Conservation (phyloP, 2,113 vertebrate genomes). For the Fulmarus glacialis region DNA sequence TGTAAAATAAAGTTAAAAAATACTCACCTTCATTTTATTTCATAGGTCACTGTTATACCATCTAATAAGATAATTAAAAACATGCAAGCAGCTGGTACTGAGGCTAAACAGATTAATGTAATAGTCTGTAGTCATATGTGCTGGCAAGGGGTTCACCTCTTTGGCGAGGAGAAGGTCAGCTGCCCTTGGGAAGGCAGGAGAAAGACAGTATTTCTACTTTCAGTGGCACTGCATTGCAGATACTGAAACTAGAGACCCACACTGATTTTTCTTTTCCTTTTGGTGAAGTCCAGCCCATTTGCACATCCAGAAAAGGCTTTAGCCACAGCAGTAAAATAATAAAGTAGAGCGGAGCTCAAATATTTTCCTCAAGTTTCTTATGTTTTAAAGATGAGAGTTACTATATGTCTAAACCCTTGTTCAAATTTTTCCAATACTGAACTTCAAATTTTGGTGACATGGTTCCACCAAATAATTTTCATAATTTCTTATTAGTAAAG, state of each 20-base stretch:
- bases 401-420: not conserved
- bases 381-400: not conserved
- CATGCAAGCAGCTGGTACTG: slow-evolving; percentile 85
- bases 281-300: not conserved
- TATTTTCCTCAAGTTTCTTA: not conserved
- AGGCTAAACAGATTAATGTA: slow-evolving; percentile 86
- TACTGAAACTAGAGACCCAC: not conserved
- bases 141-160: slow-evolving; percentile 83
- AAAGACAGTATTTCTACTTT: slow-evolving; percentile 48
- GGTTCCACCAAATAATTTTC: not conserved
- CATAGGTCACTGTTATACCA: slow-evolving; percentile 83
- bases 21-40: slow-evolving; percentile 87
- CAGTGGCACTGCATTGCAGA: slow-evolving; percentile 31
- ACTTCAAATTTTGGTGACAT: not conserved
- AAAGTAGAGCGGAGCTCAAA: not conserved
- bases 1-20: slow-evolving; percentile 78
- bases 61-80: slow-evolving; percentile 88
- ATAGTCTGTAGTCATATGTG: slow-evolving; percentile 85
- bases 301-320: not conserved
- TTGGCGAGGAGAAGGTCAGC: slow-evolving; percentile 82
- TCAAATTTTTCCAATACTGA: not conserved
- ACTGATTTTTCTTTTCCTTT: not conserved
- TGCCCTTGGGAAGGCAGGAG: slow-evolving; percentile 79
- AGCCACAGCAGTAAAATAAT: not conserved
- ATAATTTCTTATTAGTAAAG: not conserved